Base-by-base conservation (phyloP, 2,797 vertebrate genomes). In the Ctenosaura bakeri region DNA sequence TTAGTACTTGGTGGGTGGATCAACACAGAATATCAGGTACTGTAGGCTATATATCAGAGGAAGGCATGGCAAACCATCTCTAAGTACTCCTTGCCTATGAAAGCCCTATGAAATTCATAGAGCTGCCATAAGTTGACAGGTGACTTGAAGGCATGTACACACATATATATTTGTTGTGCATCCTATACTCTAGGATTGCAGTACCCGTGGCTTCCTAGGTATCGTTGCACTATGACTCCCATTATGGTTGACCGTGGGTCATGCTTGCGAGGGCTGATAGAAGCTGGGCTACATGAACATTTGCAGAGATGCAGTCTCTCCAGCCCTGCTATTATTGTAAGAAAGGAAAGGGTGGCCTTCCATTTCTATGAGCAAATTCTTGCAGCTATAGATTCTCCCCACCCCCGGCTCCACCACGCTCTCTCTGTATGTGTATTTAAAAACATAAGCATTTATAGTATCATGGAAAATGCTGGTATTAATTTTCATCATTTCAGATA, bases 401-500 rank as follows among this genome's bases (percentile, higher is more conserved):
- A 54, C 56, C n/a, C 32, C 29, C 42, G 42, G 42, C 42, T 46
- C 42, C 42, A 46, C 42, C 42, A 46, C 4, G 4, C 42, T 10
- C 35, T 35, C 12, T 56, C 52, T 74, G 4, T 80, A 2, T 82
- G 52, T 80, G 46, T 54, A 29, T 56, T 52, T 56, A 8, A 8
- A 59, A 56, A 18, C 32, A 14, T 66, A 79, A 64, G 16, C 64
- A 78, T 64, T 73, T 85, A 71, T 73, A 42, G 35, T 16, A 46
- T 62, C 54, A 78, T 32, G 13, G 54, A 50, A 16, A 84, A 64
- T 26, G 56, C 84, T 77, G n/a, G 7, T 87, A 78, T 87, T 87
- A 83, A 77, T 90, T 90, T 83, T 54, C 79, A 82, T 90, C 46
- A 38, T 74, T 86, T 89, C 88, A 79, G 74, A 54, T 79, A 59